Base-by-base conservation (phyloP, 2,888 invertebrate species). In the Phalera bucephala region DNA sequence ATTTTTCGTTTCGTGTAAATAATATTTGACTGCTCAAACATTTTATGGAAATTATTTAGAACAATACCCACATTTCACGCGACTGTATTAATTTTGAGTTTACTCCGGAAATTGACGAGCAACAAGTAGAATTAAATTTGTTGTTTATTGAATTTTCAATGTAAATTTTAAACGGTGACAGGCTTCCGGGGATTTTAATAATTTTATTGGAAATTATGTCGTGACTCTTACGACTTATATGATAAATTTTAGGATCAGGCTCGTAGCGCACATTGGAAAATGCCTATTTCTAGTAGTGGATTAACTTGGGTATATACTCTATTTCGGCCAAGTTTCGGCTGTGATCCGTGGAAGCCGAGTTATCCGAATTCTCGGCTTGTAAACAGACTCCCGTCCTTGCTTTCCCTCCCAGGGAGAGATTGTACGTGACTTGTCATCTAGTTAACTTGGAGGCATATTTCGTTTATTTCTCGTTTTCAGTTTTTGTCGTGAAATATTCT, bases 391-490 rank as follows among this genome's bases (percentile, higher is more conserved):
- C 28, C 27, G 49, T 28, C 37, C 41, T 45, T 19, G 23, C 33
- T 40, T 28, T 19, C 22, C 33, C 25, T 45, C 38, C 35, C 25
- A 36, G 45, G 45, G 61, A 45, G 37, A 27, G 11, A 12, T 38
- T 36, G 50, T 20, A 58, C 53, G 58, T 60, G 61, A 48, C 61
- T 56, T 38, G 44, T 47, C 32, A 25, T 25, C 42, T 51, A 44
- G 51, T 60, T 48, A 43, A 29, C 25, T 25, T 37, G 29, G 34
- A 34, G 42, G 26, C 13, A 17, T 31, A 40, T 60, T 44, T 22
- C 17, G 27, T 49, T 44, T 45, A 48, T 55, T 52, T 45, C 22
- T 37, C 23, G 14, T n/a, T n/a, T n/a, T n/a, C 28, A 22, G 9
- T 27, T 43, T 39, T 10, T 25, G 4, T n/a, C 1, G 6, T 28